A percentile compares a stretch with the other conserved stretches of the same genome.
Evolutionary conservation across 2,888 invertebrate genomes (phyloP).

Genomic region (Himalopsyche kuldschensis): DNA sequence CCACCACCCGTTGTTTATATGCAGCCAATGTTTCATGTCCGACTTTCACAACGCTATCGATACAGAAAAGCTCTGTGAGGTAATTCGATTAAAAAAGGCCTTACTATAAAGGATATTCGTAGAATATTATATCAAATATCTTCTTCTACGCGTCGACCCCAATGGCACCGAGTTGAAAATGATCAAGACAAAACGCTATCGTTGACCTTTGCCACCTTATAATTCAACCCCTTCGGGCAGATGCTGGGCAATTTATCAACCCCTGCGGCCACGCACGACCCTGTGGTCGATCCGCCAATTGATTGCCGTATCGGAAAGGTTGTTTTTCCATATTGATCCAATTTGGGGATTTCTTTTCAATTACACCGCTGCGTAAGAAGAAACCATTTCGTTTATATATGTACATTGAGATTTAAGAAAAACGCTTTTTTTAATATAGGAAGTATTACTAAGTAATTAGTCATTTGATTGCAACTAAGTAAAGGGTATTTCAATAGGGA

Average conservation of each 20-base stretch:
- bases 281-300: not conserved
- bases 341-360: not conserved
- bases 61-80: not conserved
- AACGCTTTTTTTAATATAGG: no score
- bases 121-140: slow-evolving; percentile 15
- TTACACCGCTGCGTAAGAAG: not conserved
- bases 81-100: not conserved
- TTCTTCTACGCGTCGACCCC: slow-evolving; percentile 9
- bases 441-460: no score
- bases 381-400: no score
- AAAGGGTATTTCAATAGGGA: no score
- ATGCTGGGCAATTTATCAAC: slow-evolving; percentile 32
- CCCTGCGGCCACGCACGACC: slow-evolving; percentile 11
- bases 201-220: slow-evolving; percentile 31
- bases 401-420: no score
- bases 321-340: not conserved
- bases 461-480: no score
- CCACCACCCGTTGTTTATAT: no score
- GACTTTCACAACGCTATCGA: no score
- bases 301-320: not conserved
- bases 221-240: slow-evolving; percentile 21
- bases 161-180: slow-evolving; percentile 11
- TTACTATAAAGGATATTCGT: not conserved
- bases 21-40: no score
- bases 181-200: slow-evolving; percentile 33